A percentile compares a stretch with the other conserved stretches of the same genome.
Conservation (phyloP, 2,797 vertebrate genomes). For the Chaunax sp. region DNA sequence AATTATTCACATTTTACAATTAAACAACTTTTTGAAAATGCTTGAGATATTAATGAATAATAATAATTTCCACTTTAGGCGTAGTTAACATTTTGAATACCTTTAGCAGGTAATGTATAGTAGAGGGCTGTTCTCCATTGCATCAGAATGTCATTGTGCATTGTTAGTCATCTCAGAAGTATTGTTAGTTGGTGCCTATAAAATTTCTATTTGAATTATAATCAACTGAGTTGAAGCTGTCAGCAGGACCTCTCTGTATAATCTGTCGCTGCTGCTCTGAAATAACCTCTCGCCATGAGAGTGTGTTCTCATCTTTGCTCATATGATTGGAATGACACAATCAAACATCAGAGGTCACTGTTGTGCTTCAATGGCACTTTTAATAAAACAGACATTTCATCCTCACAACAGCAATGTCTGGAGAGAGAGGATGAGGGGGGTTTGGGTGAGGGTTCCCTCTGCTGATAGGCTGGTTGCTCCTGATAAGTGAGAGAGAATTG, state of each 20-base stretch:
- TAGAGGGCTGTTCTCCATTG: slow-evolving; percentile 33
- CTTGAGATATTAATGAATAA: too few species aligned
- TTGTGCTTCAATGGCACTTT: slow-evolving; percentile 89
- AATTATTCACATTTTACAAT: neutral
- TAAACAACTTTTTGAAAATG: neutral
- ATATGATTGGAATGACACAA: slow-evolving; percentile 71
- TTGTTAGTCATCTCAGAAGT: slow-evolving; percentile 51
- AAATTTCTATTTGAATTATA: slow-evolving; percentile 47
- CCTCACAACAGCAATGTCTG: slow-evolving; percentile 91
- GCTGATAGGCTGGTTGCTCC: slow-evolving; percentile 84
- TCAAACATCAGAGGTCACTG: slow-evolving; percentile 84
- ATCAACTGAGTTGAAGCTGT: slow-evolving; percentile 40
- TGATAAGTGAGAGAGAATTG: slow-evolving; percentile 79
- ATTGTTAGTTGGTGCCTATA: slow-evolving; percentile 47
- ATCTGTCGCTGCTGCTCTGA: slow-evolving; percentile 43
- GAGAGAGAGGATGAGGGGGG: slow-evolving; percentile 80
- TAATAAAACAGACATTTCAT: slow-evolving; percentile 92
- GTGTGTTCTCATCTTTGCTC: slow-evolving; percentile 19
- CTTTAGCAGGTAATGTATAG: neutral
- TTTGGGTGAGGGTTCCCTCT: slow-evolving; percentile 79
- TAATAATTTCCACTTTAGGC: too few species aligned
- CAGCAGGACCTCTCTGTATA: slow-evolving; percentile 40
- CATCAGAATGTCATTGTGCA: slow-evolving; percentile 23
- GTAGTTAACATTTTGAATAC: neutral
- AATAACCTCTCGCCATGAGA: slow-evolving; percentile 34